Evolutionary conservation across 2,113 vertebrate genomes (phyloP), one percentile per base, ranked within the genome.

Genomic region (Psilopsiagon aurifrons): DNA sequence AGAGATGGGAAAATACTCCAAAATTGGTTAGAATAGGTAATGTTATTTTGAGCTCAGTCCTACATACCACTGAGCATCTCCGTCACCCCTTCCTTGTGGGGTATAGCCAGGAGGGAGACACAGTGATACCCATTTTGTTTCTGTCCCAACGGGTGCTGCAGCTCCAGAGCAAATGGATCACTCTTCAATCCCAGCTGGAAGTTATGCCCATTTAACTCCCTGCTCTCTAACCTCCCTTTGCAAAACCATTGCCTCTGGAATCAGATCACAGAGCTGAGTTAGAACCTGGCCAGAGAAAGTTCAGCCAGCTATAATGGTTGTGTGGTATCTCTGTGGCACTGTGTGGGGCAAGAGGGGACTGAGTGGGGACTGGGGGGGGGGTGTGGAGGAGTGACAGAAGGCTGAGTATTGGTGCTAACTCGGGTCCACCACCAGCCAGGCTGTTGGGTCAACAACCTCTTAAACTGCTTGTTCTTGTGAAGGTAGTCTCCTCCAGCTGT

Each of bases 1-100:
- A 92, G 74, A 81, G 52, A 76, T 86, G 81, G 78, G 66, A 92
- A 90, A 92, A 90, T 25, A 69, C 74, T 82, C 82, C 55, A 66
- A 69, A 94, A 85, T 39, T 93, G 74, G 64, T 73, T 67, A 71
- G 51, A 51, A 37, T 79, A 86, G 76, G 86, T 55, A 62, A 55
- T 55, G 31, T 20, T 93, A 73, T 92, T 91, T 88, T 86, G 71
- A 94, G 69, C 52, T 90, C 60, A 83, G 4, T 75, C 76, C 24
- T 59, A 27, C 51, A 11, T 17, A 90, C 59, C 16, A 24, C 13
- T 20, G 47, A 71, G 35, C 51, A 29, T 52, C 51, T 92, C 77
- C 27, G n/a, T 43, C 39, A 44, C 46, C 49, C 16, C 29, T 70
- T 79, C 49, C 16, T 14, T 25, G 14, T 2, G 8, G 46, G 78